Evolutionary conservation across 2,797 vertebrate genomes (phyloP).

Genomic region (Tarsius wallacei): DNA sequence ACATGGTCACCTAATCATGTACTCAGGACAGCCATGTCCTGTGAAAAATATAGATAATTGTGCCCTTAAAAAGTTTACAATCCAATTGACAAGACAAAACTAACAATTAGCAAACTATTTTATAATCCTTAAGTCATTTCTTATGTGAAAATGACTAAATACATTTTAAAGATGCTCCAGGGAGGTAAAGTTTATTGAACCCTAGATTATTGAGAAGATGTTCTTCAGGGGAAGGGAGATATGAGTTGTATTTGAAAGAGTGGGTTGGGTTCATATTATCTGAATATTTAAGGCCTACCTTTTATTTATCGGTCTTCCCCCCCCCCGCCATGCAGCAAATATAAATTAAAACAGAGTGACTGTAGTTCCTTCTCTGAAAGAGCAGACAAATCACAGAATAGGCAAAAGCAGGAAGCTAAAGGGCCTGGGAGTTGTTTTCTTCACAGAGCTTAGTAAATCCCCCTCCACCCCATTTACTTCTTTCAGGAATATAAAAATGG

Average conservation of each 20-base stretch:
- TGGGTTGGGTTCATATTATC: neutral
- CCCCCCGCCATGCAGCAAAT: neutral
- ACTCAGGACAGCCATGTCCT: accelerated
- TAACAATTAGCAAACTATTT: neutral
- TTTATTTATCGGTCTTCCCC: neutral
- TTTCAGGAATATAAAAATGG: neutral
- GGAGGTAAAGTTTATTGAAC: neutral
- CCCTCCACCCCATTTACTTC: neutral
- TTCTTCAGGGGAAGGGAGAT: neutral
- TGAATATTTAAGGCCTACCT: neutral
- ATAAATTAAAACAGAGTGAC: neutral
- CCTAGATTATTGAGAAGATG: neutral
- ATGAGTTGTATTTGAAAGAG: neutral
- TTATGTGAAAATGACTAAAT: neutral
- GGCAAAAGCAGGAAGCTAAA: neutral
- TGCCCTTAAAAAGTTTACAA: neutral
- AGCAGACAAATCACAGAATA: neutral
- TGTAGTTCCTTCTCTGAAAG: neutral
- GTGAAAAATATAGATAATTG: neutral
- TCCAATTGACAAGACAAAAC: neutral
- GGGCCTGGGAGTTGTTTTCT: accelerated
- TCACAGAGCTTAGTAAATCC: neutral
- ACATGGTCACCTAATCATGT: accelerated
- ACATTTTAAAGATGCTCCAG: neutral
- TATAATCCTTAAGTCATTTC: neutral